These are phyloP conservation scores for Oikopleura vanhoeffeni DNA, from an alignment of 23 tunicate species.

Conservation along the genomic window DNA sequence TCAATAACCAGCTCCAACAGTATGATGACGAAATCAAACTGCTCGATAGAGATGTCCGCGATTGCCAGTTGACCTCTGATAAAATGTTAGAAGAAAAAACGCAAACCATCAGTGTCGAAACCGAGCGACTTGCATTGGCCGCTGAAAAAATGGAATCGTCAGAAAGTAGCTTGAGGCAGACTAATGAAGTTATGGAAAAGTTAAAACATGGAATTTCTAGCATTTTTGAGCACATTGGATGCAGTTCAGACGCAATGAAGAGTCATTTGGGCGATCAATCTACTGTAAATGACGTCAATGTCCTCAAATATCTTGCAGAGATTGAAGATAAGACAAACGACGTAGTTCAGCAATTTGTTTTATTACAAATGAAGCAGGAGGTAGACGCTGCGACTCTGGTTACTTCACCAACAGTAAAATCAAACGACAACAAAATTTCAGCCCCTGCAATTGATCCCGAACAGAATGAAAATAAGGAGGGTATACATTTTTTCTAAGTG, in stretches of 20 bases:
- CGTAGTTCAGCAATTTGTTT: too few relatives aligned
- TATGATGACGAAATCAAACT: constrained; percentile 4
- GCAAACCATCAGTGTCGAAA: background rate
- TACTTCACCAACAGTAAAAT: too few relatives aligned
- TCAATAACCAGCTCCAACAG: background rate
- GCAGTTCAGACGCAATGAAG: background rate
- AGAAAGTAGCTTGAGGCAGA: background rate
- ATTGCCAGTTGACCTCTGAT: background rate
- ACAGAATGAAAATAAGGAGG: too few relatives aligned
- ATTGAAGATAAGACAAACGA: too few relatives aligned
- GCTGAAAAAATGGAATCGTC: background rate
- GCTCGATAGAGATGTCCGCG: background rate
- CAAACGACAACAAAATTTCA: too few relatives aligned
- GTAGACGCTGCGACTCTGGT: too few relatives aligned
- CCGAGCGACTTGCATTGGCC: background rate
- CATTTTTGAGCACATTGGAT: background rate
- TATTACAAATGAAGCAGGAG: too few relatives aligned
- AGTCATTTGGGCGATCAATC: background rate
- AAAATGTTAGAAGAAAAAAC: background rate
- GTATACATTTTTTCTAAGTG: too few relatives aligned
- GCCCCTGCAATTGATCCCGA: too few relatives aligned
- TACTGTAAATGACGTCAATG: background rate
- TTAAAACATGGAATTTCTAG: background rate
- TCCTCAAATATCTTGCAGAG: background rate
- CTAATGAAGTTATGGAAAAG: background rate